phyloP scores from a whole-genome alignment of 1,140 invertebrate genomes.

The Platorchestia sp. region DNA sequence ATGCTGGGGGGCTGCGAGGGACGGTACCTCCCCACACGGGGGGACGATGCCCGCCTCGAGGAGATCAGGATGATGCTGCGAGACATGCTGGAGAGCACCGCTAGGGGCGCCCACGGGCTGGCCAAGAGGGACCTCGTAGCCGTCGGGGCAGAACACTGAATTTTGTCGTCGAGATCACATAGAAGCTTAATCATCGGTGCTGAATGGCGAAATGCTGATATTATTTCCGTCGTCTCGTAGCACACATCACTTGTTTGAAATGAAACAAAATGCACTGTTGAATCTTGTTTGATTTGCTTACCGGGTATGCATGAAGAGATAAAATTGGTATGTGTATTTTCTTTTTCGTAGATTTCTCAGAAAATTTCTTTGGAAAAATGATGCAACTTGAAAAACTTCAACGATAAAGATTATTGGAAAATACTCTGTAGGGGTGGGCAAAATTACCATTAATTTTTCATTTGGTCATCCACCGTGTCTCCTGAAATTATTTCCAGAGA shows the following conservation, averaged over 20 bases:
- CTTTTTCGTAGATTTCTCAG: too few species aligned
- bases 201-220: not conserved
- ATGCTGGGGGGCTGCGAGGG: conserved; percentile 30
- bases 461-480: not conserved
- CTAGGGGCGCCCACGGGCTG: not conserved
- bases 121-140: not conserved
- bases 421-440: not conserved
- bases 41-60: too few species aligned
- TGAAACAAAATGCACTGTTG: not conserved
- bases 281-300: not conserved
- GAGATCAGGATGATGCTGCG: too few species aligned
- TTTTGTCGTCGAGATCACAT: not conserved
- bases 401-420: too few species aligned
- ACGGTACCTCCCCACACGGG: too few species aligned
- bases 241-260: not conserved
- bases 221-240: not conserved
- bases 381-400: too few species aligned
- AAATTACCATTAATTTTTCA: not conserved
- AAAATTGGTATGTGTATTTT: too few species aligned
- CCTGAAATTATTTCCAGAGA: not conserved
- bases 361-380: too few species aligned
- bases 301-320: not conserved
- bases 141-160: not conserved
- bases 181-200: not conserved
- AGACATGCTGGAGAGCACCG: not conserved